phyloP scores from a whole-genome alignment of 1,140 invertebrate species.

The Drosophila nikananu region DNA sequence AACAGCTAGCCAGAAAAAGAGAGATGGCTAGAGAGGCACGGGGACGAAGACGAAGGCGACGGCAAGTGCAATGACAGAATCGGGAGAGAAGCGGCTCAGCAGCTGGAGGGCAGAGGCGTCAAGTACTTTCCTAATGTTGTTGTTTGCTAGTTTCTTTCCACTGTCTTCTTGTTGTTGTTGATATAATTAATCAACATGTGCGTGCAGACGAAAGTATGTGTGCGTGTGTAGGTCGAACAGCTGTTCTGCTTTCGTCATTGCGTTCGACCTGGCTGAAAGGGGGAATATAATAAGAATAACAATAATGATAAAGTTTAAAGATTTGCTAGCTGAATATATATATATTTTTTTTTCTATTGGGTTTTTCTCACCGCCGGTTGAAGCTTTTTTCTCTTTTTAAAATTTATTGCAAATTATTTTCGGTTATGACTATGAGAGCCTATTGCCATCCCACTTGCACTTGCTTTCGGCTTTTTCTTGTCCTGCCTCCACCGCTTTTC shows the following conservation, averaged over 20 bases:
- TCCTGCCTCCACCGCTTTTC: slow-evolving; percentile 16
- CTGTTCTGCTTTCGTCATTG: slow-evolving; percentile 58
- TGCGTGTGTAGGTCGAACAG: slow-evolving; percentile 34
- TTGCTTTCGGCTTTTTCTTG: slow-evolving; percentile 12
- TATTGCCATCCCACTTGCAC: slow-evolving; percentile 47
- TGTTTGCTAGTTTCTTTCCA: slow-evolving; percentile 18
- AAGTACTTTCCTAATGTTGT: slow-evolving; percentile 14
- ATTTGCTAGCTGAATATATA: not conserved
- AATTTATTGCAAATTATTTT: slow-evolving; percentile 39
- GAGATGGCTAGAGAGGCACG: slow-evolving; percentile 25
- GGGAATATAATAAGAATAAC: slow-evolving; percentile 2
- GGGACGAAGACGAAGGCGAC: not conserved
- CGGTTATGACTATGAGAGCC: slow-evolving; percentile 15
- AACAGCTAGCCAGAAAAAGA: slow-evolving; percentile 44
- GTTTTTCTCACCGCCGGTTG: not conserved
- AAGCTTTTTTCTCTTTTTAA: not conserved
- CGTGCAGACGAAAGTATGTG: slow-evolving; percentile 22
- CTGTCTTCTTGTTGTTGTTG: slow-evolving; percentile 36
- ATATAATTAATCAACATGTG: slow-evolving; percentile 58
- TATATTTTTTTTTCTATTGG: not conserved
- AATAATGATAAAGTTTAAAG: not conserved
- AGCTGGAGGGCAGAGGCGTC: slow-evolving; percentile 26
- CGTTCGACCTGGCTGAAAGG: slow-evolving; percentile 17
- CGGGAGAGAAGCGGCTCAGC: slow-evolving; percentile 9
- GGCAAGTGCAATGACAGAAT: slow-evolving; percentile 31